Evolutionary conservation across 2,797 vertebrate species (phyloP).

Genomic region (Pseudomugil tenellus): DNA sequence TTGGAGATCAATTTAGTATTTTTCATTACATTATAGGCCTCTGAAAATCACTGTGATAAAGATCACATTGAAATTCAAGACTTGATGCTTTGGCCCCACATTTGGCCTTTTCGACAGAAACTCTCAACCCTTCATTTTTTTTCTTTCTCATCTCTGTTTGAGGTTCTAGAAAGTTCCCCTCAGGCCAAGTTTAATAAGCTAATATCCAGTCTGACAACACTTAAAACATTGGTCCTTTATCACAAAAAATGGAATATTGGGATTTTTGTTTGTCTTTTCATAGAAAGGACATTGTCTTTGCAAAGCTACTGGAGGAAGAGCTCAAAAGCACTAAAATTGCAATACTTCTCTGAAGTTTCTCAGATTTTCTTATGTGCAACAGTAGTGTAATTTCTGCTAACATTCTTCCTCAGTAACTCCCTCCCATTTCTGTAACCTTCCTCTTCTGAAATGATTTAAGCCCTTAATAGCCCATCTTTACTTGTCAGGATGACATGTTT

Average conservation of each 20-base stretch:
- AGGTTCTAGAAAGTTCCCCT: neutral
- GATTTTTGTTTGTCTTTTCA: neutral
- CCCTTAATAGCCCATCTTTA: neutral
- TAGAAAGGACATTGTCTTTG: neutral
- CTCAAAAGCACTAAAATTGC: neutral
- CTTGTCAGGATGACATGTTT: neutral
- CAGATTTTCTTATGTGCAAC: neutral
- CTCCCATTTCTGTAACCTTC: neutral
- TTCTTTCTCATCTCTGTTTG: neutral
- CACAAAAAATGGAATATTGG: neutral
- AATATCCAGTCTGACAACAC: neutral
- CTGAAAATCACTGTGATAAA: neutral
- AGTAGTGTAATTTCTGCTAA: constrained; percentile 1
- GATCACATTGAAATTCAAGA: neutral
- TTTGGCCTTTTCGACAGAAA: neutral
- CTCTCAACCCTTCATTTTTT: neutral
- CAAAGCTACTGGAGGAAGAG: neutral
- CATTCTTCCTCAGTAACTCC: neutral
- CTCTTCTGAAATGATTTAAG: constrained; percentile 1
- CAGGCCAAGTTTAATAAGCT: neutral
- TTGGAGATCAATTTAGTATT: neutral
- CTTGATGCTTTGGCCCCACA: neutral
- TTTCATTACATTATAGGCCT: constrained; percentile 5
- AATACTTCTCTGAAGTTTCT: neutral
- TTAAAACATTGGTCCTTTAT: neutral